Percentiles rank a stretch among this genome's conserved stretches.
These are phyloP conservation scores for Temnothorax ravouxi DNA, from an alignment of 2,888 invertebrate species.

Conservation along the genomic window DNA sequence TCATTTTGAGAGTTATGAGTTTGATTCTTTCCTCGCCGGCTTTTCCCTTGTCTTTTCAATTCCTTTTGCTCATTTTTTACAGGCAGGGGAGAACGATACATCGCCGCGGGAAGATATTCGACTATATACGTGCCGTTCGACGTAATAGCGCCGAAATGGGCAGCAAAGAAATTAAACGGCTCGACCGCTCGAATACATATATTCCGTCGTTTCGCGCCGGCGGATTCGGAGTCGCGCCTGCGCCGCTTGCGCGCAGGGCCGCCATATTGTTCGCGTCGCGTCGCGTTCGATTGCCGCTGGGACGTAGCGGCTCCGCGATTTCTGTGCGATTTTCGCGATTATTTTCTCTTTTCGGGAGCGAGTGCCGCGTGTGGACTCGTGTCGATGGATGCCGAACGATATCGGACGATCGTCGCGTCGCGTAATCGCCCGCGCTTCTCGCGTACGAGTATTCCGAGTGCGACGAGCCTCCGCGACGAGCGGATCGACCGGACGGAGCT, in stretches of 20 bases:
- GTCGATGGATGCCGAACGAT: background rate
- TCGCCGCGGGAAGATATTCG: too few species aligned
- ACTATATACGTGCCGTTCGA: too few species aligned
- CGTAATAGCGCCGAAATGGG: too few species aligned
- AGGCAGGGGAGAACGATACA: too few species aligned
- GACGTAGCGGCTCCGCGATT: background rate
- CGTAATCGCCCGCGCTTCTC: background rate
- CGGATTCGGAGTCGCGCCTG: background rate
- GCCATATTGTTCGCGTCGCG: background rate
- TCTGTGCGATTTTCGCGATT: background rate
- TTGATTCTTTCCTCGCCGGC: too few species aligned
- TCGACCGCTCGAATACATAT: background rate
- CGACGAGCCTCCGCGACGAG: too few species aligned
- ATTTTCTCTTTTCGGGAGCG: background rate
- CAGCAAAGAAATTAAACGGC: background rate
- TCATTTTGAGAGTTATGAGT: too few species aligned
- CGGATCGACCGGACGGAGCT: background rate
- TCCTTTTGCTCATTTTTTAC: too few species aligned
- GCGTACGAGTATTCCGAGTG: too few species aligned
- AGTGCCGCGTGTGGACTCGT: background rate
- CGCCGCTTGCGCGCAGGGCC: constrained; percentile 15
- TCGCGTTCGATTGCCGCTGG: background rate
- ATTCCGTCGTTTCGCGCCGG: background rate
- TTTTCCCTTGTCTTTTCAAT: too few species aligned
- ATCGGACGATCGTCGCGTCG: background rate